phyloP scores from a whole-genome alignment of 2,797 vertebrate species.

The Hydrocynus forskahlii region DNA sequence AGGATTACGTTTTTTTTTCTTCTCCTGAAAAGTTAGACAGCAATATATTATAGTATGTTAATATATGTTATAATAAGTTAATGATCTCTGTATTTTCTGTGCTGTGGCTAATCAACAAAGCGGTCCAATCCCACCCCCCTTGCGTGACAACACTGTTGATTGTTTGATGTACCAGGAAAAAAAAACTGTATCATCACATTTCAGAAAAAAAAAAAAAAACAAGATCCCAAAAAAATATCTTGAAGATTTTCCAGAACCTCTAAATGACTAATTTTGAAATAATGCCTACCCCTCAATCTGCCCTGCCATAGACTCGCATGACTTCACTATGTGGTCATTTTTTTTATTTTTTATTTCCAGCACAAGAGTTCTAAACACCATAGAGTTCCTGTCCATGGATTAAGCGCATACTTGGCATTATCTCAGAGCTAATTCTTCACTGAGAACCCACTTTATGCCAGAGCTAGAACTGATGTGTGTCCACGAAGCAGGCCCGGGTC shows the following conservation, averaged over 20 bases:
- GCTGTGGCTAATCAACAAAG: not conserved
- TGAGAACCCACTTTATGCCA: slow-evolving; percentile 3
- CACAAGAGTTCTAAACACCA: not conserved
- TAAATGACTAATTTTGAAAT: not conserved
- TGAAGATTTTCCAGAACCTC: not conserved
- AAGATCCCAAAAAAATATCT: not conserved
- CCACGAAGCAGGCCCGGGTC: not conserved
- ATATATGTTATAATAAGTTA: too few relatives aligned
- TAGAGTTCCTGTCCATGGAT: not conserved
- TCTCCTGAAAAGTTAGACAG: too few relatives aligned
- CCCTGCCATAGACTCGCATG: not conserved
- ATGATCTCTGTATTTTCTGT: not conserved
- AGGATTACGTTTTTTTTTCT: not conserved
- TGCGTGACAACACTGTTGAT: not conserved
- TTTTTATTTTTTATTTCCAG: not conserved
- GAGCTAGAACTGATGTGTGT: not conserved
- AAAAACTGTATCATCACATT: not conserved
- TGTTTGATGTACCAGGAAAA: not conserved
- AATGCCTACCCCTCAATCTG: not conserved
- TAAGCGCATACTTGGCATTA: not conserved
- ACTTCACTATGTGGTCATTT: not conserved
- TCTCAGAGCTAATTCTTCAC: not conserved
- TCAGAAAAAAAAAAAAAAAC: not conserved
- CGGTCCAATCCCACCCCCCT: too few relatives aligned
- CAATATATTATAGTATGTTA: too few relatives aligned